phyloP scores from a whole-genome alignment of 1,140 invertebrate species.

The Varroa destructor region DNA sequence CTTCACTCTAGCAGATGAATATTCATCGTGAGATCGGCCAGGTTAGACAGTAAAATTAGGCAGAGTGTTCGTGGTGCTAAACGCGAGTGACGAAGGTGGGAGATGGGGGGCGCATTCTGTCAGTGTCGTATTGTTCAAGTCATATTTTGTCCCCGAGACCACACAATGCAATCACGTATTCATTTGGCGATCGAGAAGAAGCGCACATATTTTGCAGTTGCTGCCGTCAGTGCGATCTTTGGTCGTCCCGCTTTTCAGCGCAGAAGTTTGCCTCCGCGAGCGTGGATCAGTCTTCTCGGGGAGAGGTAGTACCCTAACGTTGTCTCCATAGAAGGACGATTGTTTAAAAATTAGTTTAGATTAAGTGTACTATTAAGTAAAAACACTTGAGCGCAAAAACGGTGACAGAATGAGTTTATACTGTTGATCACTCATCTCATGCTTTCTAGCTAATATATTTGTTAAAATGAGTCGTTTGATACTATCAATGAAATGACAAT shows the following conservation, averaged over 20 bases:
- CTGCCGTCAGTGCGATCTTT: not conserved
- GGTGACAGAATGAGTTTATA: too few relatives aligned
- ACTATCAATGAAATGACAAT: too few relatives aligned
- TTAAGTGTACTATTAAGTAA: too few relatives aligned
- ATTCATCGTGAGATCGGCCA: conserved; percentile 3
- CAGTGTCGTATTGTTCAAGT: not conserved
- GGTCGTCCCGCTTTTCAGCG: not conserved
- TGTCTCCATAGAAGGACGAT: not conserved
- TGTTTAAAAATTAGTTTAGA: not conserved
- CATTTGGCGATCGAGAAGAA: not conserved
- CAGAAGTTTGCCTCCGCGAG: not conserved
- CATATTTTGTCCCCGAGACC: not conserved
- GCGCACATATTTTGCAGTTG: not conserved
- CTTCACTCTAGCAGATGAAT: not conserved
- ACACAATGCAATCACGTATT: conserved; percentile 17
- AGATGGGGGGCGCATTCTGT: not conserved
- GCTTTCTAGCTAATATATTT: too few relatives aligned
- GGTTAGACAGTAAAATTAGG: too few relatives aligned
- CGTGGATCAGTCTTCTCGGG: not conserved
- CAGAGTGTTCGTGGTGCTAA: not conserved
- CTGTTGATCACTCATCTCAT: too few relatives aligned
- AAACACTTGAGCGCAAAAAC: too few relatives aligned
- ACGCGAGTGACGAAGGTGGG: not conserved
- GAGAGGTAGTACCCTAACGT: not conserved
- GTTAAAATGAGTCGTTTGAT: too few relatives aligned